phyloP scores from a whole-genome alignment of 1,140 invertebrate species.

The Drosophila repleta region DNA sequence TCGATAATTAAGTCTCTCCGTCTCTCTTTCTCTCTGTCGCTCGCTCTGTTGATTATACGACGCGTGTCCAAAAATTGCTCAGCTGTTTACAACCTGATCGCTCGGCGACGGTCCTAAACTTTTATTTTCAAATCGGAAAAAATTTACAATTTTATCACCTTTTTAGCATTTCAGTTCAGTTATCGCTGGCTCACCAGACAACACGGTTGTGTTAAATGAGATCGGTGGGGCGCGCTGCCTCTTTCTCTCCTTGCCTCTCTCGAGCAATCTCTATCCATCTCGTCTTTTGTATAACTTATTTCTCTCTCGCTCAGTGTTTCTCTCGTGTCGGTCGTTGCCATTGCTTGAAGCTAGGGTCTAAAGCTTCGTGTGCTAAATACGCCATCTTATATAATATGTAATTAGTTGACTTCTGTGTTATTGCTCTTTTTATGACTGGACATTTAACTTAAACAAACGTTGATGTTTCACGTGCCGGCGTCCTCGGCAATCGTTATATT shows the following conservation, averaged over 20 bases:
- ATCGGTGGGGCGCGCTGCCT: constrained; percentile 22
- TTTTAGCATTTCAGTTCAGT: constrained; percentile 68
- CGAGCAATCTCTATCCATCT: background rate
- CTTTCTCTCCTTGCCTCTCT: constrained; percentile 3
- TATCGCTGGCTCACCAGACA: constrained; percentile 68
- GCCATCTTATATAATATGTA: constrained; percentile 72
- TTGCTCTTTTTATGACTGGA: constrained; percentile 50
- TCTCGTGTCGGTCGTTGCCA: constrained; percentile 49
- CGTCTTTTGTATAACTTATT: constrained; percentile 20
- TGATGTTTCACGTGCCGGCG: background rate
- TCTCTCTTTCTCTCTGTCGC: constrained; percentile 2
- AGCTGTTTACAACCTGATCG: constrained; percentile 69
- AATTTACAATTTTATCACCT: constrained; percentile 72
- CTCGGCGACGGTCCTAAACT: constrained; percentile 45
- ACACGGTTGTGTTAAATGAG: constrained; percentile 55
- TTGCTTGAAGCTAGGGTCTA: constrained; percentile 25
- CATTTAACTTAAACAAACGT: constrained; percentile 32
- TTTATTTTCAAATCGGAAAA: constrained; percentile 74
- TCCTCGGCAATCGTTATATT: background rate
- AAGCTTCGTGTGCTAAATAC: constrained; percentile 43
- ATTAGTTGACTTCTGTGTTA: constrained; percentile 56
- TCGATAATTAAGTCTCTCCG: constrained; percentile 6
- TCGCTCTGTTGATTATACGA: constrained; percentile 45
- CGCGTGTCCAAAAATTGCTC: constrained; percentile 56
- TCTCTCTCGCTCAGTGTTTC: constrained; percentile 20